Base-by-base conservation (phyloP, 1,140 invertebrate genomes). In the Nasonia vitripennis region DNA sequence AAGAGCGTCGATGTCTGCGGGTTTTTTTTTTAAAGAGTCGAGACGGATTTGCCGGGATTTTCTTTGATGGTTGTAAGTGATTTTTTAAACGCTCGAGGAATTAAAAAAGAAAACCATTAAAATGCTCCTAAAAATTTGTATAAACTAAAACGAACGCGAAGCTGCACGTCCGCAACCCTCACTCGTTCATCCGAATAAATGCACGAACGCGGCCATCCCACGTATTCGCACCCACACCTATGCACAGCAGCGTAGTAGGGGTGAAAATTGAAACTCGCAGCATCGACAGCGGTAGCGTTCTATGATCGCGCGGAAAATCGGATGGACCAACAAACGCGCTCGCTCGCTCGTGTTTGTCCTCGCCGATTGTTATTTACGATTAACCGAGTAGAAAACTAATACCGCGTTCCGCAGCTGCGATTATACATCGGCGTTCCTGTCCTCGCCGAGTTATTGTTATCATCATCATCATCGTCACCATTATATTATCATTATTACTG, bases 351-450 rank as follows among this genome's bases (percentile, higher is more conserved):
- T 87, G 81, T 88, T 89, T 79, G 82, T 71, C 17, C 80, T 78
- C 34, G 71, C 34, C 86, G 80, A 89, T 89, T 88, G 81, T 88
- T 89, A 87, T 88, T 89, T 86, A 86, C 86, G 88, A 89, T 89
- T 89, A 90, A 87, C 88, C 81, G 83, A 87, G 89, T 88, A 90
- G 89, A 90, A 90, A 89, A 89, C 87, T 88, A 87, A 87, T 88
- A 87, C 86, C 12, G 70, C 86, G 68, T 87, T 75, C 81, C 85
- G 86, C 34, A 27, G 2, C 68, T 55, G 78, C 84, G 84, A 88
- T 87, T 87, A 89, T 87, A 51, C 86, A 85, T 87, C 84, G 79
- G 87, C 84, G 75, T 74, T 51, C n/a, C 45, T 81, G 86, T 81
- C 77, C 70, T 81, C 78, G 55, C 31, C 9, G 11, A 3, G 6